Evolutionary conservation across 1,140 invertebrate genomes (phyloP).

Genomic region (Zaprionus davidi): DNA sequence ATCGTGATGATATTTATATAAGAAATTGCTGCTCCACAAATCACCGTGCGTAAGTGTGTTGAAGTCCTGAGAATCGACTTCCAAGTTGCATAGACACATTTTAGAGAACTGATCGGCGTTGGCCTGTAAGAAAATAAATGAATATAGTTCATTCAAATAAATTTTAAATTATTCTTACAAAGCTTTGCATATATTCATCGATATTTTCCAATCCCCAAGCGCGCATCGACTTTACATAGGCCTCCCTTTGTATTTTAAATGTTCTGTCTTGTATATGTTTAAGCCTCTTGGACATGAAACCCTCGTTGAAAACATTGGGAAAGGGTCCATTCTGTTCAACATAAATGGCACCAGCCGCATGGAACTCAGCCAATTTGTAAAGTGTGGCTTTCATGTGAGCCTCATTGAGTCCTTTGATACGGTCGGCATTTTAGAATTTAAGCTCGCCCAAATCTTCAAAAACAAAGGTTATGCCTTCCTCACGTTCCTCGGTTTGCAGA

Average conservation of each 20-base stretch:
- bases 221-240: conserved; percentile 51
- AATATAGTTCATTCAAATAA: not conserved
- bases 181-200: conserved; percentile 52
- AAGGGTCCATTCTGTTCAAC: conserved; percentile 52
- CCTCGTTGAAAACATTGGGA: conserved; percentile 52
- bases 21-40: conserved; percentile 83
- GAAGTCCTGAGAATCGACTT: conserved; percentile 84
- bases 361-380: conserved; percentile 85
- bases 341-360: conserved; percentile 84
- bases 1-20: conserved; percentile 72
- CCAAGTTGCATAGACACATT: conserved; percentile 18
- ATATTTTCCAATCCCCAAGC: conserved; percentile 52
- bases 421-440: conserved; percentile 72
- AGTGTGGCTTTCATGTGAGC: conserved; percentile 85
- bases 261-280: conserved; percentile 6
- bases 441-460: conserved; percentile 54
- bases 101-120: conserved; percentile 53
- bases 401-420: conserved; percentile 85
- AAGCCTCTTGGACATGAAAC: conserved; percentile 39
- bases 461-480: conserved; percentile 53
- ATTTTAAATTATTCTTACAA: conserved; percentile 41
- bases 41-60: conserved; percentile 88
- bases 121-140: conserved; percentile 34
- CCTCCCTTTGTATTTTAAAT: conserved; percentile 19
- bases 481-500: conserved; percentile 38